Evolutionary conservation across 2,113 vertebrate genomes (phyloP).

Genomic region (Pontoporia blainvillei): DNA sequence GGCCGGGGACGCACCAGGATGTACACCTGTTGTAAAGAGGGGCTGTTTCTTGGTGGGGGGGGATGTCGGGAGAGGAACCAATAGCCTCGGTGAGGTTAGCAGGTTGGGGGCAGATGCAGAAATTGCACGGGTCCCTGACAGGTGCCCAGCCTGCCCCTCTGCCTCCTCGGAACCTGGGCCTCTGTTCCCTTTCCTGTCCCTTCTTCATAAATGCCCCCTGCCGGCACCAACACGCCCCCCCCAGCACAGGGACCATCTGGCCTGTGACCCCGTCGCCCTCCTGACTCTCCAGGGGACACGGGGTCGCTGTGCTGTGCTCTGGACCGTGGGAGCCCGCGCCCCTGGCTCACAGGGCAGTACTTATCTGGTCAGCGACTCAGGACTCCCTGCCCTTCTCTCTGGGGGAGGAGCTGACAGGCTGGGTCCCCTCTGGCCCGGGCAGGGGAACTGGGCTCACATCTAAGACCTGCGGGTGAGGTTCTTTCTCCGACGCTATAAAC

Average conservation of each 20-base stretch:
- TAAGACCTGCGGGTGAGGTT: fast-evolving
- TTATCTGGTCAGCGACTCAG: neutral
- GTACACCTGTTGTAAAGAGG: neutral
- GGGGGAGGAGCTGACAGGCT: neutral
- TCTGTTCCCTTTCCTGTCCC: neutral
- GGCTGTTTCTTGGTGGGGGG: neutral
- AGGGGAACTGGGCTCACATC: neutral
- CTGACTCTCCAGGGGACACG: fast-evolving
- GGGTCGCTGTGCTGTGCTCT: neutral
- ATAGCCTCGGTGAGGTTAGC: neutral
- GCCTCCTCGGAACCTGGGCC: neutral
- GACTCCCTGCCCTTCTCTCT: neutral
- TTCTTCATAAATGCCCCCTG: neutral
- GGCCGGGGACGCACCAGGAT: neutral
- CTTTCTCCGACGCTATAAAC: neutral
- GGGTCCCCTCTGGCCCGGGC: neutral
- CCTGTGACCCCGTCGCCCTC: fast-evolving
- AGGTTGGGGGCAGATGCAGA: fast-evolving
- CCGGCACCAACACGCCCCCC: neutral
- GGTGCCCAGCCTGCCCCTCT: neutral
- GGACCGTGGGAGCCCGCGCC: too few species aligned
- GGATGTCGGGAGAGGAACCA: fast-evolving
- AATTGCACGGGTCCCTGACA: fast-evolving
- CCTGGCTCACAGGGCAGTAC: neutral
- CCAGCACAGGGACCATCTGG: neutral